These are phyloP conservation scores for Sitobion miscanthi DNA, from an alignment of 1,140 invertebrate species.

Conservation along the genomic window DNA sequence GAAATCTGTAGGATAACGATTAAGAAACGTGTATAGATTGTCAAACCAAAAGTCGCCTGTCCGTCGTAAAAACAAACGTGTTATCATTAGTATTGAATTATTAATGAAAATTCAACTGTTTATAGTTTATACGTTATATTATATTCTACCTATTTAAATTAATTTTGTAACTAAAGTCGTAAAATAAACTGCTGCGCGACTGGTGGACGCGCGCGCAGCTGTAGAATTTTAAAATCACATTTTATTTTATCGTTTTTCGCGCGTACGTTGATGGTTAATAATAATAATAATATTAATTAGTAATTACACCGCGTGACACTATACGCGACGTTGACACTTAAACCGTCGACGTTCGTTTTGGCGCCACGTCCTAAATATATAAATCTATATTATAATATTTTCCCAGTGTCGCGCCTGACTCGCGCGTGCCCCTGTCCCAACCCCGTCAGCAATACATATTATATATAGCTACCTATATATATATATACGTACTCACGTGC, in stretches of 20 bases:
- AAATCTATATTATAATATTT: background rate
- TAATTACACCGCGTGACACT: background rate
- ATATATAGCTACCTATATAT: background rate
- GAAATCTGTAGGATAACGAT: too few relatives aligned
- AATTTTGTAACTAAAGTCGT: background rate
- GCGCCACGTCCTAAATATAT: conserved; percentile 25
- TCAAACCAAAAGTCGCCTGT: background rate
- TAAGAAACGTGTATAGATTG: too few relatives aligned
- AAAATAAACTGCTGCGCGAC: background rate
- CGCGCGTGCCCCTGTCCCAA: background rate
- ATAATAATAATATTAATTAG: conserved; percentile 18
- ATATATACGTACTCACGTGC: background rate
- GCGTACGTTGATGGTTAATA: background rate
- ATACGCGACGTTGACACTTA: background rate
- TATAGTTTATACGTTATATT: background rate
- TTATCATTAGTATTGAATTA: background rate
- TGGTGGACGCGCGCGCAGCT: background rate
- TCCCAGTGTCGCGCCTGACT: background rate
- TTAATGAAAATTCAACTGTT: background rate
- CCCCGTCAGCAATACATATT: background rate
- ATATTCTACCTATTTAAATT: background rate
- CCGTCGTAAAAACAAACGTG: background rate
- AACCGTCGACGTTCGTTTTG: background rate
- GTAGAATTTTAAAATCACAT: conserved; percentile 6
- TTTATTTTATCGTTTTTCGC: conserved; percentile 19